A percentile compares a stretch with the other conserved stretches of the same genome.
These are phyloP conservation scores for Shargacucullia verbasci DNA, from an alignment of 2,888 invertebrate genomes.

Conservation along the genomic window DNA sequence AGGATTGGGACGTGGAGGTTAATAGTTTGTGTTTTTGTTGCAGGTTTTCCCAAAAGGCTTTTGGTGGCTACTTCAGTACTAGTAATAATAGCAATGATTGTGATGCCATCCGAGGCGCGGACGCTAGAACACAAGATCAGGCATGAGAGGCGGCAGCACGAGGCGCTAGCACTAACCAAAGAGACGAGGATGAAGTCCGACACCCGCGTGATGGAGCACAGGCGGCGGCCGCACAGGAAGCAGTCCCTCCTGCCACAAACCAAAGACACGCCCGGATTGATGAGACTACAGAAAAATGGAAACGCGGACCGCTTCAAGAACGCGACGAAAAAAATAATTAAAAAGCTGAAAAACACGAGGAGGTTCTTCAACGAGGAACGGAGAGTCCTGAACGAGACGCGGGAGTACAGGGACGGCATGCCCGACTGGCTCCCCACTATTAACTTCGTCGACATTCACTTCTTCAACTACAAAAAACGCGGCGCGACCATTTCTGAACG, in stretches of 20 bases:
- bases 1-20: conserved; percentile 9
- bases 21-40: conserved; percentile 62
- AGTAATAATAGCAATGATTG: conserved; percentile 81
- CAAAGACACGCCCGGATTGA: conserved; percentile 68
- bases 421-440: conserved; percentile 81
- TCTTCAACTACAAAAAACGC: conserved; percentile 72
- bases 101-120: conserved; percentile 78
- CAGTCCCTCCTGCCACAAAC: conserved; percentile 67
- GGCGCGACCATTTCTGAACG: conserved; percentile 73
- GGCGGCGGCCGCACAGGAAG: conserved; percentile 60
- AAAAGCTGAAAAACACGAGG: conserved; percentile 77
- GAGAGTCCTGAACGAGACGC: conserved; percentile 73
- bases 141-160: conserved; percentile 74
- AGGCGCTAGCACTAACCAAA: conserved; percentile 66
- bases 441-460: conserved; percentile 82
- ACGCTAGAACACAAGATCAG: conserved; percentile 73
- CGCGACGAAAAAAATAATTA: conserved; percentile 76
- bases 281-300: conserved; percentile 66
- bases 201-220: conserved; percentile 56
- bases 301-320: conserved; percentile 72
- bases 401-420: conserved; percentile 78
- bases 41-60: conserved; percentile 88
- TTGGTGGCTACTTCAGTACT: conserved; percentile 85
- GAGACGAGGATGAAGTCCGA: conserved; percentile 62
- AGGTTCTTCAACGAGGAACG: conserved; percentile 76